Percentiles rank a stretch among this genome's conserved stretches.
These are phyloP conservation scores for Cynoglossus semilaevis DNA, from an alignment of 2,113 vertebrate genomes.

Conservation along the genomic window DNA sequence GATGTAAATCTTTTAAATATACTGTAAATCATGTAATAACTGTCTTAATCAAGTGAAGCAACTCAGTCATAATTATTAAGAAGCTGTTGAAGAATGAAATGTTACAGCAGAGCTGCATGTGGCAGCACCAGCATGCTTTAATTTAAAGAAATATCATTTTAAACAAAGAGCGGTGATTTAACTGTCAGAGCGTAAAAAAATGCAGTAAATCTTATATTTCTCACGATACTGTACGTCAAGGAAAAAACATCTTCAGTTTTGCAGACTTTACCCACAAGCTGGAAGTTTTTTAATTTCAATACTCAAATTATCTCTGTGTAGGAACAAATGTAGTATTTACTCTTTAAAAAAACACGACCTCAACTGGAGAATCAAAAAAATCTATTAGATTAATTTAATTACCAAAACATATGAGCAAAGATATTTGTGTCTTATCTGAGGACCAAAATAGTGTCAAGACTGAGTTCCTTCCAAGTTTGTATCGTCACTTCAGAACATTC, in stretches of 20 bases:
- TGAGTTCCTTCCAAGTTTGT: slow-evolving; percentile 37
- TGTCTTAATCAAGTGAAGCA: slow-evolving; percentile 20
- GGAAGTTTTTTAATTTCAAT: no score
- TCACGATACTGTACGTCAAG: no score
- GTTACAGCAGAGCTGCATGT: no score
- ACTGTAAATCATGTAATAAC: slow-evolving; percentile 13
- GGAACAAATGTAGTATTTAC: no score
- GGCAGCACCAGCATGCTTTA: no score
- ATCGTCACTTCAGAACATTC: slow-evolving; percentile 44
- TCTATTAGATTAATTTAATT: slow-evolving; percentile 21
- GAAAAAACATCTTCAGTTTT: no score
- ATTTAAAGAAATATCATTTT: slow-evolving; percentile 25
- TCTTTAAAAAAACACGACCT: no score
- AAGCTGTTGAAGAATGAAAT: slow-evolving; percentile 10
- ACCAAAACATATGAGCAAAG: slow-evolving; percentile 31
- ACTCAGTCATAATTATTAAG: slow-evolving; percentile 17
- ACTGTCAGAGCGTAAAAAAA: slow-evolving; percentile 5
- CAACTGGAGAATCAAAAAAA: no score
- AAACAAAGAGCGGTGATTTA: slow-evolving; percentile 12
- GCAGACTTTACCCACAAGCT: no score
- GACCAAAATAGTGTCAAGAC: slow-evolving; percentile 34
- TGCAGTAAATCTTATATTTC: no score
- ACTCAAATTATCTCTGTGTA: no score
- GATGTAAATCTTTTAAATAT: slow-evolving; percentile 21
- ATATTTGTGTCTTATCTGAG: slow-evolving; percentile 34